Base-by-base conservation (phyloP, 2,888 invertebrate species). In the Exephanes ischioxanthus region DNA sequence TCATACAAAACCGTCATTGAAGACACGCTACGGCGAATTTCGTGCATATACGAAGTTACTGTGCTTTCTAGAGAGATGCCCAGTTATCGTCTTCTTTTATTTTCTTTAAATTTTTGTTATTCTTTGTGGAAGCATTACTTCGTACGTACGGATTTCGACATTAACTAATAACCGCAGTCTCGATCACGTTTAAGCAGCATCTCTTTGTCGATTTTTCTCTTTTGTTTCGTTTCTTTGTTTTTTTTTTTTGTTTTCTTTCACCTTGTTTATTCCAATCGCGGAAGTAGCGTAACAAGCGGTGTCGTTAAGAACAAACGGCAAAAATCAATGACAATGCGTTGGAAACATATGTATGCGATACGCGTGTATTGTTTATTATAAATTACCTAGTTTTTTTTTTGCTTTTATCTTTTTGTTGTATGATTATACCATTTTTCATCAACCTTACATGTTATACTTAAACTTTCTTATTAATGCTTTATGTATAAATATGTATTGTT, bases 401-500 rank as follows among this genome's bases (percentile, higher is more conserved):
- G 71, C 83, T 83, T 80, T 84, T 61, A 53, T 85, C 68, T 83
- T 72, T 91, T 88, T 90, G 86, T 91, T 91, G 90, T 92, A 94
- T 92, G 93, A 92, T 93, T 94, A 93, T 93, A 94, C 90, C 93
- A 91, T 92, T 92, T 92, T 92, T 92, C 92, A 93, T 93, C 91
- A 92, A 92, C 91, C 91, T 93, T 93, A 93, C 90, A 91, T 93
- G 92, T 93, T 75, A 93, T 92, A 93, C 90, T 93, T 93, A 90
- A 94, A 93, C 92, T 93, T 94, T 92, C 93, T 93, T 93, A 93
- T 92, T 91, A 92, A 93, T 93, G 93, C 90, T 91, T 92, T 92
- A 93, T 93, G 92, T 94, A 94, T 94, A 94, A 94, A 94, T 94
- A 94, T 93, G 93, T 93, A 93, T 93, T 91, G 90, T 93, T 93